Percentiles rank a stretch among this genome's conserved stretches.
Evolutionary conservation across 2,797 vertebrate genomes (phyloP).

Genomic region (Lates japonicus): DNA sequence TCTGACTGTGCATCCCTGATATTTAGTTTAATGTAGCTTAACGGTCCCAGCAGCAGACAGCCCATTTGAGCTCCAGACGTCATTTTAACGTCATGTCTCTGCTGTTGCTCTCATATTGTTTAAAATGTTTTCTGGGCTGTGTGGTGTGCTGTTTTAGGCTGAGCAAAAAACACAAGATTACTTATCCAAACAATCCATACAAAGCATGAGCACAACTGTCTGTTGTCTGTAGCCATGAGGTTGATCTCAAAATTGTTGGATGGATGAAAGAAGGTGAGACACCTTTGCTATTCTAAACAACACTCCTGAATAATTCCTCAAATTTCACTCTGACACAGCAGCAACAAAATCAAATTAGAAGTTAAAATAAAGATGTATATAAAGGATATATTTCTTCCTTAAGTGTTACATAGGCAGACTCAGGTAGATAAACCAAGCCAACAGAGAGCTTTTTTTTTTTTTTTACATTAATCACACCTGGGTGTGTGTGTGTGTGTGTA

Average conservation of each 20-base stretch:
- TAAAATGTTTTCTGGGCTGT: neutral
- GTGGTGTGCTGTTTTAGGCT: neutral
- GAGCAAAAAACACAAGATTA: neutral
- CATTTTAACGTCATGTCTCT: slow-evolving; percentile 21
- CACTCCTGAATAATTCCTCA: too few species aligned
- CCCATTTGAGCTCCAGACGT: slow-evolving; percentile 8
- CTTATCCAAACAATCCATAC: neutral
- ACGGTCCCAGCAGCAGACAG: slow-evolving; percentile 45
- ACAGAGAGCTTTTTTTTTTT: neutral
- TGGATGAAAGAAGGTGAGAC: neutral
- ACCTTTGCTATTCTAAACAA: neutral
- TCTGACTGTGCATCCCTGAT: slow-evolving; percentile 22
- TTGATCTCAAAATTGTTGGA: neutral
- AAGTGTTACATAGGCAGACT: neutral
- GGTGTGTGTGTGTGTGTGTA: neutral
- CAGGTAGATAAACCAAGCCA: neutral
- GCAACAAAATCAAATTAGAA: neutral
- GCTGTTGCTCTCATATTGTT: neutral
- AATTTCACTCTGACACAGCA: too few species aligned
- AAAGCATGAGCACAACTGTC: neutral
- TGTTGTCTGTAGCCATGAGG: neutral
- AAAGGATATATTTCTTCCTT: neutral
- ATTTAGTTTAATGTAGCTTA: slow-evolving; percentile 46
- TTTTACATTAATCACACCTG: neutral
- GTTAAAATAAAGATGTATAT: neutral